These are phyloP conservation scores for Zenarchopterus dispar DNA, from an alignment of 2,797 vertebrate species.

Conservation along the genomic window DNA sequence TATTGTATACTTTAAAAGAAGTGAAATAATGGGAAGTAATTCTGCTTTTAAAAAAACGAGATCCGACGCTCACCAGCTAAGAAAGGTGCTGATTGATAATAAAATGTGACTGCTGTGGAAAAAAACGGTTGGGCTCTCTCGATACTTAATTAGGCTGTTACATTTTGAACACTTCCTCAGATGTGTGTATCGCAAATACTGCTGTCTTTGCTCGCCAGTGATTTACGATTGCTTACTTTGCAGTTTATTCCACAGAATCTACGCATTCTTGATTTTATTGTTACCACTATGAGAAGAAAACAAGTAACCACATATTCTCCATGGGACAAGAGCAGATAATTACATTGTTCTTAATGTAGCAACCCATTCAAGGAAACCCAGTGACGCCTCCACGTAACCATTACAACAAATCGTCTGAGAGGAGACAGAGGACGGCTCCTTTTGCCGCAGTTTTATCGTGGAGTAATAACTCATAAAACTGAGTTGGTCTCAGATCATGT, in stretches of 20 bases:
- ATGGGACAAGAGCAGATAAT: constrained; percentile 58
- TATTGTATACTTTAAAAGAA: constrained; percentile 22
- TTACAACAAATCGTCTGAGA: constrained; percentile 36
- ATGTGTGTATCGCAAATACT: constrained; percentile 17
- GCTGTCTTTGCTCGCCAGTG: constrained; percentile 2
- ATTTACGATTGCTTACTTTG: constrained; percentile 23
- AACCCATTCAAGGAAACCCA: constrained; percentile 51
- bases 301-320: constrained; percentile 65
- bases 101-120: constrained; percentile 2
- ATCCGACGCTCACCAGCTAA: constrained; percentile 8
- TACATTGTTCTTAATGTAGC: constrained; percentile 41
- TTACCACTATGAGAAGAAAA: constrained; percentile 51
- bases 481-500: background rate
- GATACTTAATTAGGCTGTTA: constrained; percentile 3
- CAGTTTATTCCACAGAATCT: constrained; percentile 27
- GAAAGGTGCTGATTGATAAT: constrained; percentile 10
- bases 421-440: constrained; percentile 33
- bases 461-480: constrained; percentile 8
- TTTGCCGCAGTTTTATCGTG: constrained; percentile 6
- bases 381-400: constrained; percentile 44
- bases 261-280: constrained; percentile 31
- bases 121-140: background rate
- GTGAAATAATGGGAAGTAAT: constrained; percentile 25
- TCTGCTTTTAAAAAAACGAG: background rate
- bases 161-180: constrained; percentile 8